Evolutionary conservation across 2,888 invertebrate genomes (phyloP).

Genomic region (Lepidocyrtoides sp.): DNA sequence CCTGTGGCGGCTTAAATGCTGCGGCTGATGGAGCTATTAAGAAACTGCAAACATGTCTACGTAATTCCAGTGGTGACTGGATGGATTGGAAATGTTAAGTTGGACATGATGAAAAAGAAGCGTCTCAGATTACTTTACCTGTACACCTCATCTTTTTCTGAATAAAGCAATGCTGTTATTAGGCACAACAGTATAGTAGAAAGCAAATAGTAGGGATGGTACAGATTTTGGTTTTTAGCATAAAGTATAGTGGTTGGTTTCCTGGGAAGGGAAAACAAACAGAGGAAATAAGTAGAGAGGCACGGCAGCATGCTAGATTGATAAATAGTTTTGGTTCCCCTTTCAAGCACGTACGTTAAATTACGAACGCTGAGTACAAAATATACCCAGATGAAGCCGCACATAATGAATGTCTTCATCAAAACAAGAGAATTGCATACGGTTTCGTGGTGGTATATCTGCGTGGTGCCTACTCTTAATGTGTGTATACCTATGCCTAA

Average conservation of each 20-base stretch:
- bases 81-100: constrained; percentile 28
- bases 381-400: constrained; percentile 41
- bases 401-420: constrained; percentile 56
- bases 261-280: background rate
- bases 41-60: background rate
- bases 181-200: background rate
- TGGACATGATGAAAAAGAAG: constrained; percentile 35
- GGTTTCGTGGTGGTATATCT: background rate
- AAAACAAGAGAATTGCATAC: constrained; percentile 14
- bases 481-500: background rate
- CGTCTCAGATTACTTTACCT: constrained; percentile 49
- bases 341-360: constrained; percentile 39
- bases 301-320: constrained; percentile 30
- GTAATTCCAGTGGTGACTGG: background rate
- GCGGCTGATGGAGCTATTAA: background rate
- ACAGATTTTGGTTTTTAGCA: constrained; percentile 8
- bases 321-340: constrained; percentile 52
- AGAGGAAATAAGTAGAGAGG: constrained; percentile 15
- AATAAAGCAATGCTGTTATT: constrained; percentile 41
- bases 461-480: background rate
- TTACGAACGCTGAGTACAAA: background rate
- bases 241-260: background rate
- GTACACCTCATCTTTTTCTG: background rate
- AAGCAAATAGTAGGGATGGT: background rate
- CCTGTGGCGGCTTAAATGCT: too few relatives aligned